Evolutionary conservation across 2,797 vertebrate genomes (phyloP).

Genomic region (Pelochelys cantorii): DNA sequence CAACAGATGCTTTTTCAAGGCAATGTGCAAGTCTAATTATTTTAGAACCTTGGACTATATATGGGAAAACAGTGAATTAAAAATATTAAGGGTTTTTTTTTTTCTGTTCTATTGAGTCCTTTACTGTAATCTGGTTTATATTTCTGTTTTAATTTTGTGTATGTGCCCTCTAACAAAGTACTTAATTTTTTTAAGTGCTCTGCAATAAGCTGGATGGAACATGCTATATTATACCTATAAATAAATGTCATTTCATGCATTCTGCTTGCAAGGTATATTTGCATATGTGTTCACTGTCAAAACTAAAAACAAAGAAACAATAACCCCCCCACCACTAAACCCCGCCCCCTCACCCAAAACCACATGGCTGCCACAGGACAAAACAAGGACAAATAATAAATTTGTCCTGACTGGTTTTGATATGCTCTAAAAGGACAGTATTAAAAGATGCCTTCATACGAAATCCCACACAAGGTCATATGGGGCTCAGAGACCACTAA

Average conservation of each 20-base stretch:
- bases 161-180: slow-evolving; percentile 9
- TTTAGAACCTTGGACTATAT: slow-evolving; percentile 19
- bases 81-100: background rate
- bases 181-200: slow-evolving; percentile 53
- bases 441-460: background rate
- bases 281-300: background rate
- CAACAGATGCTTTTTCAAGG: background rate
- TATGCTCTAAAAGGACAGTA: background rate
- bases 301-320: background rate
- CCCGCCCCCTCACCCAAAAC: background rate
- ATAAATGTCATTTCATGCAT: slow-evolving; percentile 34
- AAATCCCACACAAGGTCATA: background rate
- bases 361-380: background rate
- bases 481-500: background rate
- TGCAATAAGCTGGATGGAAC: slow-evolving; percentile 16
- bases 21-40: slow-evolving; percentile 40
- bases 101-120: slow-evolving; percentile 32
- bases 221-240: slow-evolving; percentile 1
- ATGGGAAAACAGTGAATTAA: background rate
- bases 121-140: slow-evolving; percentile 42
- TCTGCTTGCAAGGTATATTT: background rate
- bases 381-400: background rate
- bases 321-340: too few species aligned
- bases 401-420: background rate
- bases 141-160: slow-evolving; percentile 58